A percentile compares a stretch with the other conserved stretches of the same genome.
phyloP scores from a whole-genome alignment of 2,113 vertebrate species.

The Microtus montanus region DNA sequence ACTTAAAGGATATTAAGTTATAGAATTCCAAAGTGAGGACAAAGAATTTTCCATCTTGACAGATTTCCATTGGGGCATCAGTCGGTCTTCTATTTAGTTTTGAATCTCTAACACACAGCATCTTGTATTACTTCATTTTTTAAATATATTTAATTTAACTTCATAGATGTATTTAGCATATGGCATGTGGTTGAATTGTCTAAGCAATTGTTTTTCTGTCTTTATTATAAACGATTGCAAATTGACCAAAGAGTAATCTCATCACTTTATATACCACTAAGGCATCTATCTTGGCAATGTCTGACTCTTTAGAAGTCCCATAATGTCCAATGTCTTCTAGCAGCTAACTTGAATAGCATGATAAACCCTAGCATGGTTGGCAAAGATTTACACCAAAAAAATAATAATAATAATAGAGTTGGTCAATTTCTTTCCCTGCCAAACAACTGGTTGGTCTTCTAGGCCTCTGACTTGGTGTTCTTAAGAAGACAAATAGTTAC shows the following conservation, averaged over 20 bases:
- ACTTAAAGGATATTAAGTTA: neutral
- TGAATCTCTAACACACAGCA: neutral
- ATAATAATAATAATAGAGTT: neutral
- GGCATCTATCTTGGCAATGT: neutral
- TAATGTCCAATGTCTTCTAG: neutral
- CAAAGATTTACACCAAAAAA: neutral
- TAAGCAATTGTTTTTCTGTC: neutral
- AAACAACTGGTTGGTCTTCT: neutral
- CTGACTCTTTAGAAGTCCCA: neutral
- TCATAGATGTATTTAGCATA: neutral
- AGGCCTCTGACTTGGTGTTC: neutral
- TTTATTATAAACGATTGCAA: neutral
- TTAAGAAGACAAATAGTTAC: neutral
- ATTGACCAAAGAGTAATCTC: neutral
- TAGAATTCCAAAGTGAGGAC: neutral
- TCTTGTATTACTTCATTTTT: neutral
- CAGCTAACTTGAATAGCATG: neutral
- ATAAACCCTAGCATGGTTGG: neutral
- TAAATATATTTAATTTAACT: neutral
- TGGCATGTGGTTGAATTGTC: neutral
- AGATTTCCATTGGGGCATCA: neutral
- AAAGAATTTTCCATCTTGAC: neutral
- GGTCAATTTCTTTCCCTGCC: neutral
- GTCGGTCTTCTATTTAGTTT: slow-evolving; percentile 1
- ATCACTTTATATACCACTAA: neutral